Conservation (phyloP, 2,113 vertebrate genomes). For the Triplophysa rosa region DNA sequence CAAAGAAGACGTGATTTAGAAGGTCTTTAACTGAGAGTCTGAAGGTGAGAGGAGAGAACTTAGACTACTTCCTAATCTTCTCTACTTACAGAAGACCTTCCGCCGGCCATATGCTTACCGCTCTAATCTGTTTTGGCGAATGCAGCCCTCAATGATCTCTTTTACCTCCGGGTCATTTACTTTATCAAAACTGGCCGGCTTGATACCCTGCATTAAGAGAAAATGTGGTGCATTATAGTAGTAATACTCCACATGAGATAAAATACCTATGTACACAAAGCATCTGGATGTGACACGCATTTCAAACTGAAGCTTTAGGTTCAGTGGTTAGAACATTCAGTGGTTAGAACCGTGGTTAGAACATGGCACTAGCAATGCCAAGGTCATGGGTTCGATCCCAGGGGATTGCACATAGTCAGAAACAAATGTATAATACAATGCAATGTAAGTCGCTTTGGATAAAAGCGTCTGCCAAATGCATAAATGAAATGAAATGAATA, state of each 20-base stretch:
- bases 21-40: constrained; percentile 89
- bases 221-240: background rate
- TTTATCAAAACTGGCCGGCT: constrained; percentile 93
- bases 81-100: background rate
- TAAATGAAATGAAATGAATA: too few species aligned
- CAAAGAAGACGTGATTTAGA: constrained; percentile 87
- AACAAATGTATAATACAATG: too few species aligned
- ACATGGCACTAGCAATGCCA: too few species aligned
- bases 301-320: too few species aligned
- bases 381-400: too few species aligned
- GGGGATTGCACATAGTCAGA: too few species aligned
- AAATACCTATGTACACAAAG: background rate
- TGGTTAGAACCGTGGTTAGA: too few species aligned
- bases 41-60: constrained; percentile 5
- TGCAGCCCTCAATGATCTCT: constrained; percentile 94
- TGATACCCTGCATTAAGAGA: constrained; percentile 81
- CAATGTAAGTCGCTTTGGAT: too few species aligned
- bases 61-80: background rate
- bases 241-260: background rate
- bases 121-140: constrained; percentile 88
- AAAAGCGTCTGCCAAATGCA: too few species aligned
- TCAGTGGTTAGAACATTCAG: too few species aligned
- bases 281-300: too few species aligned
- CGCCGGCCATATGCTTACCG: constrained; percentile 69
- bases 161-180: constrained; percentile 93